A percentile compares a stretch with the other conserved stretches of the same genome.
These are phyloP conservation scores for Triplophysa siluroides DNA, from an alignment of 2,113 vertebrate species.

Conservation along the genomic window DNA sequence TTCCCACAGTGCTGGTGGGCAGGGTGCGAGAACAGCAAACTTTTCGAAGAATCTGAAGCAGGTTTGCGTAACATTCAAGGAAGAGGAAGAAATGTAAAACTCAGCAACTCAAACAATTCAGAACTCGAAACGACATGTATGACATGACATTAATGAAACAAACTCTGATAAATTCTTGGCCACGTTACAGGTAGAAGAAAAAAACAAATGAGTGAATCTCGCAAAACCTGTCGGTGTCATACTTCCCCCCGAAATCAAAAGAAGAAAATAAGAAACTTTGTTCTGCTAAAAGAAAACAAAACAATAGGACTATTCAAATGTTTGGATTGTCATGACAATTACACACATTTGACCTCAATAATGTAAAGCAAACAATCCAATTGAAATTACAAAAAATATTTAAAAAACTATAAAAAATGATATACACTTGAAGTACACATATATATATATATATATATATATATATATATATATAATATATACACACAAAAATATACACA, in stretches of 20 bases:
- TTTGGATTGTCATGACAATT: neutral
- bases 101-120: neutral
- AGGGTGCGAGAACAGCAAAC: neutral
- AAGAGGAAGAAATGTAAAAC: constrained; percentile 7
- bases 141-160: neutral
- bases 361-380: neutral
- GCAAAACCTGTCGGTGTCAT: neutral
- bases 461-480: too few species aligned
- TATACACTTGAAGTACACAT: neutral
- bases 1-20: constrained; percentile 48
- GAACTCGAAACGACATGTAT: neutral
- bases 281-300: neutral
- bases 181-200: neutral
- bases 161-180: neutral
- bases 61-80: neutral
- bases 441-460: too few species aligned
- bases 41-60: constrained; percentile 8
- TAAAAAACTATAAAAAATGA: neutral
- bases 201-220: neutral
- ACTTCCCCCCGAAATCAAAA: neutral
- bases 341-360: neutral
- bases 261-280: neutral
- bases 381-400: neutral
- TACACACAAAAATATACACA: too few species aligned
- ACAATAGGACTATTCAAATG: neutral